Evolutionary conservation across 2,888 invertebrate genomes (phyloP).

Genomic region (Agapostemon virescens): DNA sequence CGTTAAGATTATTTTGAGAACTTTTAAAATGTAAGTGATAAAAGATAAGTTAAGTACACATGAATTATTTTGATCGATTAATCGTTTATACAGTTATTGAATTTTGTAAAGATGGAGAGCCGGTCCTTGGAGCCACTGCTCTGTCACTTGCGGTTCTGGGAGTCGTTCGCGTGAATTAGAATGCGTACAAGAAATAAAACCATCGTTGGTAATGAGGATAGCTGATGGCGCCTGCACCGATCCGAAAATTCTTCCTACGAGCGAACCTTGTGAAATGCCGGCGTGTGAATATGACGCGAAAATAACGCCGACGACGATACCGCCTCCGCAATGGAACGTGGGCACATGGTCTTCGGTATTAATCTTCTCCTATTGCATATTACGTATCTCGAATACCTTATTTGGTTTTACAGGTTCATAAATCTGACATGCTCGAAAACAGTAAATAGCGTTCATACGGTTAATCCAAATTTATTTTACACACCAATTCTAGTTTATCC

Average conservation of each 20-base stretch:
- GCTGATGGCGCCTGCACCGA: conserved; percentile 84
- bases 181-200: conserved; percentile 85
- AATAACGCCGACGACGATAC: conserved; percentile 37
- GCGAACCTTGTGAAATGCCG: conserved; percentile 80
- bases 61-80: not conserved
- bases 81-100: not conserved
- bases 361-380: not conserved
- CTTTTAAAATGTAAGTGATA: not conserved
- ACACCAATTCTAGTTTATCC: not conserved
- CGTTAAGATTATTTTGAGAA: not conserved
- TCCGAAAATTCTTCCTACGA: conserved; percentile 80
- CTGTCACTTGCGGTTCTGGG: conserved; percentile 88
- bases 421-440: not conserved
- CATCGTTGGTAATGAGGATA: conserved; percentile 82
- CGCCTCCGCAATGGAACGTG: conserved; percentile 80
- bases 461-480: not conserved
- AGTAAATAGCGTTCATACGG: not conserved
- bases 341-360: conserved; percentile 83
- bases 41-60: not conserved
- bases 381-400: not conserved
- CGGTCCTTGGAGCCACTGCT: conserved; percentile 90
- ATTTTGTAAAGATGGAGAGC: conserved; percentile 84
- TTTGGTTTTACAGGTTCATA: not conserved
- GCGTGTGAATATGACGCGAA: conserved; percentile 72
- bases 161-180: conserved; percentile 86